phyloP scores from a whole-genome alignment of 2,888 invertebrate species.

The Polietes domitor region DNA sequence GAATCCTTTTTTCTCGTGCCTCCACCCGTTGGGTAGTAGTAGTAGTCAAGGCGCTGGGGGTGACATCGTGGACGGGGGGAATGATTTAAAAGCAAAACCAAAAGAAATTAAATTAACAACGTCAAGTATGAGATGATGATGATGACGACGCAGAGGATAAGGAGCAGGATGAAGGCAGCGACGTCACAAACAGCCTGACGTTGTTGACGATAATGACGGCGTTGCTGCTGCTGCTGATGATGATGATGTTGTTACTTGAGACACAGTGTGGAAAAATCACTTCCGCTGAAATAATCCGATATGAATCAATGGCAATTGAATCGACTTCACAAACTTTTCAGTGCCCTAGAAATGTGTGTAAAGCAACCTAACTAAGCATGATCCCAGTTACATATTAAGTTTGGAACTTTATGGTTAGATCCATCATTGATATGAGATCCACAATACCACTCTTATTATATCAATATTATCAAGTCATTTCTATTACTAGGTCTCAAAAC shows the following conservation, averaged over 20 bases:
- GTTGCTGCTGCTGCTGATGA: constrained; percentile 10
- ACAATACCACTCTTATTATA: too few relatives aligned
- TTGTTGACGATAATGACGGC: constrained; percentile 11
- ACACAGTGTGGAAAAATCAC: background rate
- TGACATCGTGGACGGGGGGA: background rate
- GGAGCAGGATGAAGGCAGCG: constrained; percentile 13
- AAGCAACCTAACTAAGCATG: too few relatives aligned
- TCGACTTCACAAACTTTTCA: too few relatives aligned
- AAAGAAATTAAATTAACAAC: constrained; percentile 66
- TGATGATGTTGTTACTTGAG: background rate
- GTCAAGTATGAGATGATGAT: constrained; percentile 40
- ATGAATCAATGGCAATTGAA: too few relatives aligned
- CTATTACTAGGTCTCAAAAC: too few relatives aligned
- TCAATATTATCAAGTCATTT: too few relatives aligned
- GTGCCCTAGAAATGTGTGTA: too few relatives aligned
- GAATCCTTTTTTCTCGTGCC: constrained; percentile 62
- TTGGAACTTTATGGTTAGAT: too few relatives aligned
- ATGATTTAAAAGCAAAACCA: constrained; percentile 63
- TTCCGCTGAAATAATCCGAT: background rate
- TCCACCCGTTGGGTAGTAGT: constrained; percentile 55
- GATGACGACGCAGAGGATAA: constrained; percentile 24
- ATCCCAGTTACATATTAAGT: too few relatives aligned
- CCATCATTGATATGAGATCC: too few relatives aligned
- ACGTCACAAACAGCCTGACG: too few relatives aligned
- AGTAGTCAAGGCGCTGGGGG: constrained; percentile 19